phyloP scores from a whole-genome alignment of 2,888 invertebrate genomes.

The Asteroscopus sphinx region DNA sequence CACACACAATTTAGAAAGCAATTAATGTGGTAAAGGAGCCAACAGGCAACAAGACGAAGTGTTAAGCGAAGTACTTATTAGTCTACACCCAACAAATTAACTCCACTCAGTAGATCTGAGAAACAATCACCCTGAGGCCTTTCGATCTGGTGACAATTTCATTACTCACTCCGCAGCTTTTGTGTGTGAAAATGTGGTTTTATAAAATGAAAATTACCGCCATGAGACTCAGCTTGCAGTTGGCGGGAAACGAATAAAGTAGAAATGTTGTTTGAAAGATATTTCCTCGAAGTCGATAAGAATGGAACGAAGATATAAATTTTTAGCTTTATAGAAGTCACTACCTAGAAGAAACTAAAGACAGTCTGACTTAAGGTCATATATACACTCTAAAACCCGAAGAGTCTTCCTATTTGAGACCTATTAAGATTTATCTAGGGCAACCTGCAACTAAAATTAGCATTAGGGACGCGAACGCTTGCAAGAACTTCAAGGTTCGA shows the following conservation, averaged over 20 bases:
- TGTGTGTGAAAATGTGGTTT: slow-evolving; percentile 48
- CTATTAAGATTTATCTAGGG: slow-evolving; percentile 10
- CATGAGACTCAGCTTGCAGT: not conserved
- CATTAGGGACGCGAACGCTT: slow-evolving; percentile 12
- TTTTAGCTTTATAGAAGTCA: slow-evolving; percentile 22
- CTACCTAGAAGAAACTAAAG: not conserved
- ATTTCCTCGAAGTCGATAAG: slow-evolving; percentile 23
- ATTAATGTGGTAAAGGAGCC: slow-evolving; percentile 10
- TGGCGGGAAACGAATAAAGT: slow-evolving; percentile 3
- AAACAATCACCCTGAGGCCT: slow-evolving; percentile 34
- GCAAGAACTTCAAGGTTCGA: slow-evolving; percentile 5
- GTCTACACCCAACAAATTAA: slow-evolving; percentile 33
- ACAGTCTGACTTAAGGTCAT: no score
- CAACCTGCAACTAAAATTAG: slow-evolving; percentile 27
- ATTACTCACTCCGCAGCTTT: slow-evolving; percentile 41
- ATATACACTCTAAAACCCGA: no score
- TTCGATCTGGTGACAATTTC: slow-evolving; percentile 47
- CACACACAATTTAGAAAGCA: slow-evolving; percentile 18
- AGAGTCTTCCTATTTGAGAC: not conserved
- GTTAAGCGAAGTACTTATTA: slow-evolving; percentile 24
- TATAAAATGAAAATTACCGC: slow-evolving; percentile 37
- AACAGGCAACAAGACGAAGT: slow-evolving; percentile 12
- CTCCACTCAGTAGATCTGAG: slow-evolving; percentile 24
- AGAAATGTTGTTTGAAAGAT: slow-evolving; percentile 11
- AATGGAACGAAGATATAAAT: slow-evolving; percentile 23